Percentiles rank a stretch among this genome's conserved stretches.
Evolutionary conservation across 2,797 vertebrate genomes (phyloP).

Genomic region (Hoplostethus mediterraneus): DNA sequence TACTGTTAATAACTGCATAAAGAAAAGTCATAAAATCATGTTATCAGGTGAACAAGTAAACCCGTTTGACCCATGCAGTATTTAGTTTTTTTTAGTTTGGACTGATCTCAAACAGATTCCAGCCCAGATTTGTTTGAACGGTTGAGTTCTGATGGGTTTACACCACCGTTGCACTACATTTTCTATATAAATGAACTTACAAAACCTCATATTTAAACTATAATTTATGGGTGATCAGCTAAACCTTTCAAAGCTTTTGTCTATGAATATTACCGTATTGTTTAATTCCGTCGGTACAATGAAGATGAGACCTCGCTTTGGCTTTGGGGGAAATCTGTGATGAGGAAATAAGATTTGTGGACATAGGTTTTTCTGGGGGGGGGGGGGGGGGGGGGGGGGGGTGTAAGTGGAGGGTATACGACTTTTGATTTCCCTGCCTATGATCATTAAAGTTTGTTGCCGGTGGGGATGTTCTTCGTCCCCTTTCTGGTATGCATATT

Average conservation of each 20-base stretch:
- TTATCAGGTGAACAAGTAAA: too few relatives aligned
- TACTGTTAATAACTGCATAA: too few relatives aligned
- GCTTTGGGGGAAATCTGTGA: slow-evolving; percentile 26
- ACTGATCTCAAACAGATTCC: neutral
- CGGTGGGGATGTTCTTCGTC: slow-evolving; percentile 44
- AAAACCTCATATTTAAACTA: slow-evolving; percentile 1
- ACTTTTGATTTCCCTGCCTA: slow-evolving; percentile 50
- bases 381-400: slow-evolving; percentile 41
- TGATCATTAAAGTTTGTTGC: slow-evolving; percentile 67
- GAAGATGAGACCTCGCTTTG: slow-evolving; percentile 59
- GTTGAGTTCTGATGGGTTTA: slow-evolving; percentile 1
- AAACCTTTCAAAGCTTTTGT: slow-evolving; percentile 46
- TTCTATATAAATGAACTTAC: slow-evolving; percentile 22
- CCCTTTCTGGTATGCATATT: slow-evolving; percentile 43
- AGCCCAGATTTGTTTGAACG: too few relatives aligned
- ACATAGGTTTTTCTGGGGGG: slow-evolving; percentile 40
- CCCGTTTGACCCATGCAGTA: too few relatives aligned
- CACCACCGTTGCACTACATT: slow-evolving; percentile 18
- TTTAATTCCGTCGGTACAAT: slow-evolving; percentile 33
- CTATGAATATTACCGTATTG: slow-evolving; percentile 43
- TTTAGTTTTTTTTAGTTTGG: too few relatives aligned
- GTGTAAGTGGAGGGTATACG: neutral
- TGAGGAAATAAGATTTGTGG: slow-evolving; percentile 54
- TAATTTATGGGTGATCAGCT: slow-evolving; percentile 66
- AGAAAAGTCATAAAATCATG: too few relatives aligned